Percentiles rank a stretch among this genome's conserved stretches.
These are phyloP conservation scores for Eriosoma lanigerum DNA, from an alignment of 1,140 invertebrate genomes.

Conservation along the genomic window DNA sequence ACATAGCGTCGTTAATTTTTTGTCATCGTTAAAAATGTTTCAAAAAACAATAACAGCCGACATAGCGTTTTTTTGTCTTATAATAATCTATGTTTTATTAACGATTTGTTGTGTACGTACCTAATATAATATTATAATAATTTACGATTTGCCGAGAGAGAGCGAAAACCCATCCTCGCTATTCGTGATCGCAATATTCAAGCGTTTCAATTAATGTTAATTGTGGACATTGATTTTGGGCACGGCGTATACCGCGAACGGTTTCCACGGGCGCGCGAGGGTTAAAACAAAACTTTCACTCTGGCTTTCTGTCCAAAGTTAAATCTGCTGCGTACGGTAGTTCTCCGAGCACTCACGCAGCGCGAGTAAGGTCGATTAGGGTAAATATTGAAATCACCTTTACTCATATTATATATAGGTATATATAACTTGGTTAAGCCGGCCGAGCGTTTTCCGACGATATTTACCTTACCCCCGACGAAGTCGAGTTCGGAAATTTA, in stretches of 20 bases:
- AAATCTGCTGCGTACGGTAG: slow-evolving; percentile 27
- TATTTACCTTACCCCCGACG: slow-evolving; percentile 22
- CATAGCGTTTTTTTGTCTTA: no score
- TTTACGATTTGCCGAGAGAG: no score
- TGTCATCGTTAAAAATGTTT: no score
- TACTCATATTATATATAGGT: no score
- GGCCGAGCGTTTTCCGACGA: slow-evolving; percentile 15
- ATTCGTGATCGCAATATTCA: slow-evolving; percentile 3
- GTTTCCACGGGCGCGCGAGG: background rate
- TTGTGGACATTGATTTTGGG: slow-evolving; percentile 50
- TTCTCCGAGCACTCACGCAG: background rate
- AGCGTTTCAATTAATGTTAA: slow-evolving; percentile 51
- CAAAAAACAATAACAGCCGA: no score
- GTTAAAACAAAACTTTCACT: slow-evolving; percentile 49
- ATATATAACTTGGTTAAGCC: slow-evolving; percentile 42
- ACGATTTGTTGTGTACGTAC: no score
- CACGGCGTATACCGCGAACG: background rate
- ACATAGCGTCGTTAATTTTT: no score
- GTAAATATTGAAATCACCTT: slow-evolving; percentile 52
- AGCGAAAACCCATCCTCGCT: background rate
- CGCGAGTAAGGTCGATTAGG: slow-evolving; percentile 45
- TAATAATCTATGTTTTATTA: no score
- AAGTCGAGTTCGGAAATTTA: slow-evolving; percentile 31
- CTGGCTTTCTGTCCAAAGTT: slow-evolving; percentile 42
- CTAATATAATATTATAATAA: no score